Conservation (phyloP, 2,888 invertebrate genomes). For the Lithodes maja region DNA sequence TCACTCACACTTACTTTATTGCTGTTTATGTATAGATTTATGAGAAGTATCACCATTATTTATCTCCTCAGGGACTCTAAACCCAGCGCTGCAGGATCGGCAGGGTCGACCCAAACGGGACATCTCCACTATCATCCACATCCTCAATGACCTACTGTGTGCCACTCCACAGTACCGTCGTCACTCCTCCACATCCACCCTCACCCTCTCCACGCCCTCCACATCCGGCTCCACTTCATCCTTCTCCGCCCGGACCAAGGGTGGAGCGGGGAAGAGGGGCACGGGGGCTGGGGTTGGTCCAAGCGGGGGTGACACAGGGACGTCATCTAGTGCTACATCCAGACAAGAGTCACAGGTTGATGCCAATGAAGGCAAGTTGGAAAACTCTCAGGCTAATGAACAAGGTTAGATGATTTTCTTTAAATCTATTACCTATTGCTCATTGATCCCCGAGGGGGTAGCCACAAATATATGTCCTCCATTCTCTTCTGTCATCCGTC, state of each 20-base stretch:
- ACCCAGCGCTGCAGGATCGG: constrained; percentile 93
- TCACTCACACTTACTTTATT: no score
- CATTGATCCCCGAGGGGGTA: background rate
- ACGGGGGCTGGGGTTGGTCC: background rate
- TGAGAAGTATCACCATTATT: no score
- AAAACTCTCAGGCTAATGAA: constrained; percentile 32
- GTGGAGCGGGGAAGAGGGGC: constrained; percentile 24
- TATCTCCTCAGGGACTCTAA: constrained; percentile 83
- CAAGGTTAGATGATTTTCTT: constrained; percentile 5
- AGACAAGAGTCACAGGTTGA: constrained; percentile 22
- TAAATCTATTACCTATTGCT: background rate
- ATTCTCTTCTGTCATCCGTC: background rate
- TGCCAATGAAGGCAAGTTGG: constrained; percentile 20
- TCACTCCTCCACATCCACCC: constrained; percentile 52
- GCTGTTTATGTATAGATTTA: no score
- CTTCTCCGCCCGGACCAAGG: constrained; percentile 54
- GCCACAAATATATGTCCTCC: background rate
- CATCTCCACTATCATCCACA: constrained; percentile 96
- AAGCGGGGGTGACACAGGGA: background rate
- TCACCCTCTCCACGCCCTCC: constrained; percentile 53
- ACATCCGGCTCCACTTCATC: constrained; percentile 40
- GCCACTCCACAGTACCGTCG: constrained; percentile 83
- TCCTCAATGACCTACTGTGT: constrained; percentile 93
- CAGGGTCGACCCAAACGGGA: constrained; percentile 94
- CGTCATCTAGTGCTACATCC: background rate